Base-by-base conservation (phyloP, 2,888 invertebrate genomes). In the Campoplex capitator region DNA sequence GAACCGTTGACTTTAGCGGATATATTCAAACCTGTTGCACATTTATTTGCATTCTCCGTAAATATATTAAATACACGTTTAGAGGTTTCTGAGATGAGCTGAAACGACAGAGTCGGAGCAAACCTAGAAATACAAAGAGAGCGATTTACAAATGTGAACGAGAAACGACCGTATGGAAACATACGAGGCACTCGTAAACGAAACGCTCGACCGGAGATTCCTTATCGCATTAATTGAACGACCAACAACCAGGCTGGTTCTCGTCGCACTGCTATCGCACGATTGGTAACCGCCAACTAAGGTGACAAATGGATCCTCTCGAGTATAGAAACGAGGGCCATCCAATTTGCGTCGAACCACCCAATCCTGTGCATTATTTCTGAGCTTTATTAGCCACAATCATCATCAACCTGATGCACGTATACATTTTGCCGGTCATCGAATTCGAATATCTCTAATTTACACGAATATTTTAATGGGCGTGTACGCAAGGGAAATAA, bases 141-240 rank as follows among this genome's bases (percentile, higher is more conserved):
- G 18, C 13, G 32, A 32, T 2, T 23, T 2, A 74, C 56, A 23
- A 62, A 62, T 80, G 54, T 71, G 71, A 56, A 84, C 68, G 74
- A 58, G 56, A 35, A 45, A 23, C 48, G 67, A 62, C 81, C 85
- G 48, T 77, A 81, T 81, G 77, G 77, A 85, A 81, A 88, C 78
- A 83, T 83, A 80, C 74, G 80, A 85, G 79, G 48, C 73, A 80
- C 77, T 81, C 81, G 85, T 81, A 81, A 87, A 87, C 83, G 75
- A 70, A 88, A 88, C 75, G 85, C 82, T 83, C 81, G 82, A 86
- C 86, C 88, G 82, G 84, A 85, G 86, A 88, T 86, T 88, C 84
- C 84, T 88, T 88, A 88, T 88, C 88, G 80, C 87, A 88, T 88
- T 86, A 88, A 88, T 88, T 86, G 86, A 88, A 88, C 88, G 81